Conservation (phyloP, 2,888 invertebrate species). For the Cephus nigrinus region DNA sequence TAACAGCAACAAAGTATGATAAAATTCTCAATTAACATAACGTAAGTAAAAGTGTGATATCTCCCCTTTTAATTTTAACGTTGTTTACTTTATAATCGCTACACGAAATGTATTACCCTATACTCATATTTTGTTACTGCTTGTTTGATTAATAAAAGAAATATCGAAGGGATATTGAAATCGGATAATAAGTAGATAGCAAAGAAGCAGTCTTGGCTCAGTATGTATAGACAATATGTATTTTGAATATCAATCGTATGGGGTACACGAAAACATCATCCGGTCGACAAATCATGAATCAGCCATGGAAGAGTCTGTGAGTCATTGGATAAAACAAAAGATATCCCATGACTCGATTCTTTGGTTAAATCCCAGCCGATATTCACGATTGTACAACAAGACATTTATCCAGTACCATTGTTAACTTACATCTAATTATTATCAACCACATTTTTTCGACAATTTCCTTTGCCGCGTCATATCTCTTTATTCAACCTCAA, state of each 20-base stretch:
- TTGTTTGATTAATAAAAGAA: not conserved
- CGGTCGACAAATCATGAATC: not conserved
- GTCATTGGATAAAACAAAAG: not conserved
- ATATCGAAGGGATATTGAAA: not conserved
- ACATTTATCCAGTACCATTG: conserved; percentile 4
- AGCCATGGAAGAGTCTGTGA: not conserved
- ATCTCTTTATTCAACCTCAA: not conserved
- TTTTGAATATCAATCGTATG: conserved; percentile 14
- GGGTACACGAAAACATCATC: not conserved
- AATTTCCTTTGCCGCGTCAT: not conserved
- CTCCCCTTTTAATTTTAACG: not conserved
- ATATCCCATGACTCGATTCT: not conserved
- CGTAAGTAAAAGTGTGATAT: not conserved
- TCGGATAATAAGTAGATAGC: conserved; percentile 27
- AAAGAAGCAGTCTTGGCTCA: conserved; percentile 6
- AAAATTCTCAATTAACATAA: not conserved
- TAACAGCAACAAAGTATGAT: not conserved
- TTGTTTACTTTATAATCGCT: not conserved
- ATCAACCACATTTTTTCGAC: conserved; percentile 26
- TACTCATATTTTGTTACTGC: not conserved
- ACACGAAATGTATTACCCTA: not conserved
- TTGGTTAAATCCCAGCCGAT: not conserved
- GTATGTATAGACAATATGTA: conserved; percentile 27
- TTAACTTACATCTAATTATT: conserved; percentile 31
- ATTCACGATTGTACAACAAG: not conserved